Evolutionary conservation across 2,113 vertebrate species (phyloP).

Genomic region (Ammodytes dubius): DNA sequence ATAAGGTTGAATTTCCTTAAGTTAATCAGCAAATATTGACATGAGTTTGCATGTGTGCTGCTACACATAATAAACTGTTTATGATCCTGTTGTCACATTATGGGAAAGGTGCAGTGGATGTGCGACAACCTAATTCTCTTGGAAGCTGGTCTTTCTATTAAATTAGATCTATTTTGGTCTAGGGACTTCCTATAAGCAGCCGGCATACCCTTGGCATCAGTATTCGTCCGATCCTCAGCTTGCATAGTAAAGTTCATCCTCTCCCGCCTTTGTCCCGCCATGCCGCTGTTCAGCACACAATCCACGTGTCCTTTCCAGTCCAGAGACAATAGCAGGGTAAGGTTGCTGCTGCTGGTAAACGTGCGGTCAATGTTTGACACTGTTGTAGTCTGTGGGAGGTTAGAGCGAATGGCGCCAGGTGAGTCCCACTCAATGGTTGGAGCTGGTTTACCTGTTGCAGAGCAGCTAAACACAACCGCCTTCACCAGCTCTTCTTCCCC

Average conservation of each 20-base stretch:
- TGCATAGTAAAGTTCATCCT: not conserved
- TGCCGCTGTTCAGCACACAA: constrained; percentile 68
- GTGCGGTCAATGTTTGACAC: constrained; percentile 58
- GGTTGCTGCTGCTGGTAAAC: constrained; percentile 61
- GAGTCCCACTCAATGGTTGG: constrained; percentile 71
- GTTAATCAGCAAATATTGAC: too few species aligned
- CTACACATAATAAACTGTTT: not conserved
- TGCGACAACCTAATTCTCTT: not conserved
- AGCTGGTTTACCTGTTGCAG: constrained; percentile 80
- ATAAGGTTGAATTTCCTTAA: not conserved
- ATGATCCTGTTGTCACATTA: not conserved
- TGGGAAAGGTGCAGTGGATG: accelerated
- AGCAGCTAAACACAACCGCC: constrained; percentile 71
- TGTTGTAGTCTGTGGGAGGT: accelerated
- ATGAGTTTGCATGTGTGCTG: not conserved
- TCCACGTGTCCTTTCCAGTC: constrained; percentile 38
- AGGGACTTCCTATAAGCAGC: too few species aligned
- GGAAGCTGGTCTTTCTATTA: not conserved
- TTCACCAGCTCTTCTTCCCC: not conserved
- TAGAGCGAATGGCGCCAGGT: accelerated
- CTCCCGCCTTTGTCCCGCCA: not conserved
- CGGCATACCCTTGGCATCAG: not conserved
- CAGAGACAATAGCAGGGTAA: constrained; percentile 53
- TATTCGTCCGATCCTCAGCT: accelerated
- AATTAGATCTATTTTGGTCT: too few species aligned